Conservation (phyloP, 2,888 invertebrate genomes). For the Lasioglossum morio region DNA sequence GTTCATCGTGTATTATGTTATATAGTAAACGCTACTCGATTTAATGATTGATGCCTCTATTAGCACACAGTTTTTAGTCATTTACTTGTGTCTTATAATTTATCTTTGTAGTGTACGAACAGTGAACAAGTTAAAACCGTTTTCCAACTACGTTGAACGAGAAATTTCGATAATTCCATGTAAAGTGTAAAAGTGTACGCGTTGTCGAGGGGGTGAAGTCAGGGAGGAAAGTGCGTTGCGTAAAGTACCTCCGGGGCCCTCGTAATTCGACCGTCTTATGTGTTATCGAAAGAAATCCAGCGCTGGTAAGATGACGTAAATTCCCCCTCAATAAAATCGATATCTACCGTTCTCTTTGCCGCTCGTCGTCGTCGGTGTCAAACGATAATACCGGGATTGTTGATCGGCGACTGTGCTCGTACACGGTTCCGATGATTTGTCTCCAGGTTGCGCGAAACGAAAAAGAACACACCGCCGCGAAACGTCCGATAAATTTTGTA, state of each 20-base stretch:
- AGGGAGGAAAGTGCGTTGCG: neutral
- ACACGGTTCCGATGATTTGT: constrained; percentile 34
- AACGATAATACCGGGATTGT: constrained; percentile 33
- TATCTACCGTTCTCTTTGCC: constrained; percentile 17
- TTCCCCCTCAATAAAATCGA: constrained; percentile 37
- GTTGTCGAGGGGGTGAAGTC: neutral
- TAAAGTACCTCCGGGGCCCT: constrained; percentile 9
- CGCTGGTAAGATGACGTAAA: constrained; percentile 33
- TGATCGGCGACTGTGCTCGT: neutral
- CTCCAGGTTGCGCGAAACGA: neutral
- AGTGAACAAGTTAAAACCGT: too few relatives aligned
- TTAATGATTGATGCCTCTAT: too few relatives aligned
- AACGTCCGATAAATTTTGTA: constrained; percentile 33
- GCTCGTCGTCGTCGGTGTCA: constrained; percentile 5
- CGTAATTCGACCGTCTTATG: constrained; percentile 32
- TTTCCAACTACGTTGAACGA: neutral
- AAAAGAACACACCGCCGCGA: neutral
- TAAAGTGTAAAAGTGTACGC: neutral
- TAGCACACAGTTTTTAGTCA: too few relatives aligned
- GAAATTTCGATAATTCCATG: neutral
- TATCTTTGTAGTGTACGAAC: too few relatives aligned
- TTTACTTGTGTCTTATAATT: too few relatives aligned
- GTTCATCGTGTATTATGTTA: too few relatives aligned
- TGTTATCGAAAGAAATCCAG: constrained; percentile 36
- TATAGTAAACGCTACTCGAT: too few relatives aligned